Conservation (phyloP, 2,888 invertebrate genomes). For the Nomada hirtipes region DNA sequence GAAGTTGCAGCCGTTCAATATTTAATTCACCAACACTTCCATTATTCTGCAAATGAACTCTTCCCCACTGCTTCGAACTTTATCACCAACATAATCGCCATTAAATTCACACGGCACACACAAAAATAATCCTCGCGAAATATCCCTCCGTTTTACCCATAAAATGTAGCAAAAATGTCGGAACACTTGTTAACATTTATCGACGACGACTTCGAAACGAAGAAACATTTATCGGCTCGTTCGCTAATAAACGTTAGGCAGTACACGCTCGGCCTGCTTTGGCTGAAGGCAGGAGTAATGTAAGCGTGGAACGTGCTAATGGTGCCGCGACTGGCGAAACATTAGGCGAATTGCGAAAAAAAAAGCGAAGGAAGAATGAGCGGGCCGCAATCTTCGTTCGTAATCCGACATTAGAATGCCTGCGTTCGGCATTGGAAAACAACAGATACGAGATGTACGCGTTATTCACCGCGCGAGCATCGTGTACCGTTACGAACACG, state of each 20-base stretch:
- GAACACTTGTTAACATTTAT: background rate
- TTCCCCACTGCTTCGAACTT: too few species aligned
- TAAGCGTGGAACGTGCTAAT: constrained; percentile 41
- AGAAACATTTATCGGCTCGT: constrained; percentile 3
- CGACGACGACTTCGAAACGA: background rate
- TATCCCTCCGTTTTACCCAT: too few species aligned
- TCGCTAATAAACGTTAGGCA: constrained; percentile 25
- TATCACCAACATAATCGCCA: too few species aligned
- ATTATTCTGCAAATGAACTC: too few species aligned
- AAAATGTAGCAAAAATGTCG: too few species aligned
- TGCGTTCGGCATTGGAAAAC: constrained; percentile 47
- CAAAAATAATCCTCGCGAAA: too few species aligned
- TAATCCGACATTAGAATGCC: constrained; percentile 42
- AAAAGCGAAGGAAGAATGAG: constrained; percentile 34
- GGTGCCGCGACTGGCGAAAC: constrained; percentile 31
- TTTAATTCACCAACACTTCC: too few species aligned
- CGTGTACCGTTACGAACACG: constrained; percentile 16
- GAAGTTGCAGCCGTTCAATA: too few species aligned
- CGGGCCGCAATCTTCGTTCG: constrained; percentile 41
- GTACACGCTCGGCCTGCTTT: constrained; percentile 7
- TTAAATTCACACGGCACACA: too few species aligned
- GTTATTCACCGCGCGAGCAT: constrained; percentile 36
- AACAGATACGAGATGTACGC: constrained; percentile 31
- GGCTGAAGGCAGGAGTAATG: constrained; percentile 31
- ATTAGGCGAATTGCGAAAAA: constrained; percentile 43